Percentiles rank a stretch among this genome's conserved stretches.
Conservation (phyloP, 2,113 vertebrate species). For the Sebastes schlegelii region DNA sequence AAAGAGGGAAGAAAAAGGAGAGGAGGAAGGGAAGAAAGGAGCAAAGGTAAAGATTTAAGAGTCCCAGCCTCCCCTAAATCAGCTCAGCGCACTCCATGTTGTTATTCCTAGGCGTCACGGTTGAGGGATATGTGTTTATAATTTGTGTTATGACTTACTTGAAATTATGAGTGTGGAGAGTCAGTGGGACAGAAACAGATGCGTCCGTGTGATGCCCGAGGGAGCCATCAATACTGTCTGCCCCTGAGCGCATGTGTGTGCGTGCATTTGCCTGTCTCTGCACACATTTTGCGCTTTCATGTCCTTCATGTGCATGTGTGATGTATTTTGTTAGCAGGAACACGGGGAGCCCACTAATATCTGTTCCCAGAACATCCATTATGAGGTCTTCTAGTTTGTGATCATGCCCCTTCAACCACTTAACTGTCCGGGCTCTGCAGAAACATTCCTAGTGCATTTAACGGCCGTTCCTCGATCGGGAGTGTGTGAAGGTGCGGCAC, state of each 20-base stretch:
- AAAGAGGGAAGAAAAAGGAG: constrained; percentile 5
- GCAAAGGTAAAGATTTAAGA: constrained; percentile 80
- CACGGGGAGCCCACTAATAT: constrained; percentile 62
- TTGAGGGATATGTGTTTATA: constrained; percentile 85
- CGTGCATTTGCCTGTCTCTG: constrained; percentile 22
- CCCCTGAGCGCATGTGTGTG: constrained; percentile 59
- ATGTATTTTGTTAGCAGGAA: constrained; percentile 59
- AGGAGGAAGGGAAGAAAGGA: constrained; percentile 58
- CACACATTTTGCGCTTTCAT: constrained; percentile 57
- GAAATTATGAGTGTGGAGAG: constrained; percentile 81
- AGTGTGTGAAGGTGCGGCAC: constrained; percentile 72
- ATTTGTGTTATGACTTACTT: constrained; percentile 86
- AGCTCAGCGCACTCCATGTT: constrained; percentile 78
- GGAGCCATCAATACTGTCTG: constrained; percentile 79
- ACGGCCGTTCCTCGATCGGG: constrained; percentile 69
- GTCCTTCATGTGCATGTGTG: constrained; percentile 54
- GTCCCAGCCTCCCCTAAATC: constrained; percentile 79
- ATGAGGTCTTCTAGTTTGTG: constrained; percentile 63
- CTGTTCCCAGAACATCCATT: constrained; percentile 72
- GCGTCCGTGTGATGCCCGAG: constrained; percentile 77
- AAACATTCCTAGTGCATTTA: constrained; percentile 74
- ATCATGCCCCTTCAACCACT: constrained; percentile 70
- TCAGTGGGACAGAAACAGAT: constrained; percentile 82
- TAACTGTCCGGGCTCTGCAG: constrained; percentile 60
- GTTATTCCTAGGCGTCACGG: constrained; percentile 82